phyloP scores from a whole-genome alignment of 2,797 vertebrate species.

The Gambelia wislizenii region DNA sequence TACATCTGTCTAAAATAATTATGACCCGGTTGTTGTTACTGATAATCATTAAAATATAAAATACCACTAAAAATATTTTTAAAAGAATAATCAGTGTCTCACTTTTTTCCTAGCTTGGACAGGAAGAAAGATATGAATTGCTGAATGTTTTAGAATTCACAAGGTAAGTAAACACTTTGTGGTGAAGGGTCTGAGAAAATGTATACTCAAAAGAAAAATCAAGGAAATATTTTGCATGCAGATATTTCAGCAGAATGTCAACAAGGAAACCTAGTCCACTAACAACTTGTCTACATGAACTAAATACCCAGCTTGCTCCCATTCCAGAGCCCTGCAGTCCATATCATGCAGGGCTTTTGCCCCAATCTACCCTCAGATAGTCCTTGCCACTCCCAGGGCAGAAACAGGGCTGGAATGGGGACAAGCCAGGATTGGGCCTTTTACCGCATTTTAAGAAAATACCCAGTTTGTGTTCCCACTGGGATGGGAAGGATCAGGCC shows the following conservation, averaged over 20 bases:
- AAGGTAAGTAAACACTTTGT: conserved; percentile 76
- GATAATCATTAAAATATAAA: neutral
- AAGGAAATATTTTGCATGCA: neutral
- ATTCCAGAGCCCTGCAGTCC: too few relatives aligned
- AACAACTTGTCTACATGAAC: too few relatives aligned
- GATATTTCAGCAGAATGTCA: neutral
- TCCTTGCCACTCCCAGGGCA: too few relatives aligned
- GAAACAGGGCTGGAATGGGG: too few relatives aligned
- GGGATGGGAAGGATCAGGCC: too few relatives aligned
- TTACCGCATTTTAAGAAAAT: too few relatives aligned
- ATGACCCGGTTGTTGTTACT: neutral
- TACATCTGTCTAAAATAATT: conserved; percentile 48
- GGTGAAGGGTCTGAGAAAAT: neutral
- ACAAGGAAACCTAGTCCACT: neutral
- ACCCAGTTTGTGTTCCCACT: too few relatives aligned
- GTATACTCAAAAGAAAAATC: neutral
- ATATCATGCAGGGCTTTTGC: too few relatives aligned
- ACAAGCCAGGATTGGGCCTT: too few relatives aligned
- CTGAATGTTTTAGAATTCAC: conserved; percentile 98
- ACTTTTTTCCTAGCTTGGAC: conserved; percentile 82
- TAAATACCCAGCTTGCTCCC: too few relatives aligned
- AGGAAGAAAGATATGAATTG: conserved; percentile 93
- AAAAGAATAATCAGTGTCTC: neutral
- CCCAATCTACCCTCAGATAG: too few relatives aligned
- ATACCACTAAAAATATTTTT: neutral